Evolutionary conservation across 2,888 invertebrate genomes (phyloP).

Genomic region (Acrobasis suavella): DNA sequence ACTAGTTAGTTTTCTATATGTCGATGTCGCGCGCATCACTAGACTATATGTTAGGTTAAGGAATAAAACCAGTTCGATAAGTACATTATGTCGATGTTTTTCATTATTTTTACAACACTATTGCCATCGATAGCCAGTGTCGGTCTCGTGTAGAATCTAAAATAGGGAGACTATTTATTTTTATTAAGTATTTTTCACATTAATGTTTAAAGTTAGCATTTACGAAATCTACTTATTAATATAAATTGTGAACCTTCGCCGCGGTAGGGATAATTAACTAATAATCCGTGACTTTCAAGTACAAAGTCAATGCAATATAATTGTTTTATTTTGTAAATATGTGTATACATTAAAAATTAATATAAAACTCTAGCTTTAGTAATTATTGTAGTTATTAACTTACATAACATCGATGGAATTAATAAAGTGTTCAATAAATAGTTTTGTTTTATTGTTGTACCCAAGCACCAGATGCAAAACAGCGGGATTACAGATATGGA

Average conservation of each 20-base stretch:
- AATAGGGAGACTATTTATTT: constrained; percentile 51
- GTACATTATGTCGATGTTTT: constrained; percentile 38
- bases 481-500: no score
- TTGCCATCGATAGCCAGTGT: constrained; percentile 59
- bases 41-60: constrained; percentile 25
- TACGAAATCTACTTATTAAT: constrained; percentile 38
- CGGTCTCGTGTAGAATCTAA: constrained; percentile 37
- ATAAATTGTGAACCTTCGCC: constrained; percentile 28
- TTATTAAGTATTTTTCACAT: constrained; percentile 38
- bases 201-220: constrained; percentile 33
- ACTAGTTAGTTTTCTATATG: constrained; percentile 36
- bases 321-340: constrained; percentile 73
- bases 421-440: constrained; percentile 55
- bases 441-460: constrained; percentile 32
- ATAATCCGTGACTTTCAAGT: constrained; percentile 27
- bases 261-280: constrained; percentile 11
- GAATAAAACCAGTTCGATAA: constrained; percentile 24
- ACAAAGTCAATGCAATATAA: constrained; percentile 54
- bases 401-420: constrained; percentile 53
- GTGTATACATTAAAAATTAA: constrained; percentile 73
- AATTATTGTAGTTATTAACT: constrained; percentile 36
- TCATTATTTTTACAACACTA: constrained; percentile 47
- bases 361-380: constrained; percentile 50
- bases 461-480: background rate
- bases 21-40: constrained; percentile 34